Base-by-base conservation (phyloP, 1,140 invertebrate genomes). In the Lithobius niger region DNA sequence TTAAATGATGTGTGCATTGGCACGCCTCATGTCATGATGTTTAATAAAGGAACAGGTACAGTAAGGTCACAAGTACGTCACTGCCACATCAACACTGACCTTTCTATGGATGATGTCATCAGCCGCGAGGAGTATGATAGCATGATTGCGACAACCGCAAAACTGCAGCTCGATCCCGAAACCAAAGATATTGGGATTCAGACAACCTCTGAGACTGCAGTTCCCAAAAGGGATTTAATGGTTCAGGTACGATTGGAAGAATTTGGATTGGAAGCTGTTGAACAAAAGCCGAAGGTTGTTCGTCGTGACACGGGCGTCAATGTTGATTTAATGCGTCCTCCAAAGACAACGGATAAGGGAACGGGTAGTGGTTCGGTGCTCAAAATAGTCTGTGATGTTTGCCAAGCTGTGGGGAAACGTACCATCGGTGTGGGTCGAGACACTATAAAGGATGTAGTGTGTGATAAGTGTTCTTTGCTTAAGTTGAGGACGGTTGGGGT, bases 371-470 rank as follows among this genome's bases (percentile, higher is more conserved):
- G 72, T 53, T 71, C 65, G 2, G 64, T 75, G 19, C 64, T 64
- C 42, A 71, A 74, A 53, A 64, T 68, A 22, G 59, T 71, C 15
- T 79, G 77, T 64, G 69, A 71, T 15, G 75, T 72, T 64, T 79
- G 77, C 63, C 21, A 28, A 10, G 68, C 65, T 16, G 60, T 68
- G 0, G 56, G 56, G 26, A 76, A 71, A 55, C 63, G 61, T n/a
- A 67, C 61, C 28, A 61, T 77, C 6, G 71, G 63, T 49, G 66
- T 72, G n/a, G 72, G 72, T 26, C 50, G 55, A 51, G 54, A 27
- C n/a, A 55, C 19, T 21, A 42, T 61, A 1, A 60, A 52, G 1
- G 55, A 50, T 43, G 3, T 55, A 10, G 22, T 55, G 13, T 63
- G 62, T 54, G 59, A 64, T 42, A 49, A 48, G 48, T 57, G 57